phyloP scores from a whole-genome alignment of 2,797 vertebrate species.

The Periparus ater region DNA sequence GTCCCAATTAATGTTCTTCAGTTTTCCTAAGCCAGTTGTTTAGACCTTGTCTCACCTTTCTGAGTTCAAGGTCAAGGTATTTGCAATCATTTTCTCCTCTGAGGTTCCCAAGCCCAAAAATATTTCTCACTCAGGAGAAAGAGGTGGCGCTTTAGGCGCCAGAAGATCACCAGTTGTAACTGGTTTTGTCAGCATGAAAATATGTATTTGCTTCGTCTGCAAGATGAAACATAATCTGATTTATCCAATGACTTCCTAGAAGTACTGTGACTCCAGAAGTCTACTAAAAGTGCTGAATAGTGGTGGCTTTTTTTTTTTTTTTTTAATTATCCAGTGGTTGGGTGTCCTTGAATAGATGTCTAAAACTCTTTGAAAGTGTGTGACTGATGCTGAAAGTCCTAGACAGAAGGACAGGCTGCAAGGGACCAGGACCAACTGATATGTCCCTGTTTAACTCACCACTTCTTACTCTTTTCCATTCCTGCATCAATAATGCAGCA shows the following conservation, averaged over 20 bases:
- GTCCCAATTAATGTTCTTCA: neutral
- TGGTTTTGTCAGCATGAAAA: slow-evolving; percentile 27
- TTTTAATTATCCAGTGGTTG: neutral
- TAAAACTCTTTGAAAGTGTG: neutral
- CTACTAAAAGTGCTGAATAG: slow-evolving; percentile 34
- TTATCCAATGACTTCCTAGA: slow-evolving; percentile 34
- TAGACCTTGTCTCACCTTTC: neutral
- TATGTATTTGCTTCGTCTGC: neutral
- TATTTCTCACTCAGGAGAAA: neutral
- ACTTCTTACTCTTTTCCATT: neutral
- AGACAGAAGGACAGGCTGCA: neutral
- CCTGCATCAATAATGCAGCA: slow-evolving; percentile 44
- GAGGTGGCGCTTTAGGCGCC: neutral
- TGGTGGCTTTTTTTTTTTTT: neutral
- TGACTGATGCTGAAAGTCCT: neutral
- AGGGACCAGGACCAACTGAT: neutral
- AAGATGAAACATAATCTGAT: neutral
- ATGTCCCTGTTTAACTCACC: neutral
- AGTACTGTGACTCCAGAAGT: slow-evolving; percentile 19
- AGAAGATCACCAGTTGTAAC: neutral
- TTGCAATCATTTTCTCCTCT: neutral
- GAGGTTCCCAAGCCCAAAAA: neutral
- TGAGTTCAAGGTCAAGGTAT: neutral
- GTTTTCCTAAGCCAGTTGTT: neutral
- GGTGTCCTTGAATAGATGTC: neutral